Base-by-base conservation (phyloP, 2,113 vertebrate genomes). In the Anolis sagrei region DNA sequence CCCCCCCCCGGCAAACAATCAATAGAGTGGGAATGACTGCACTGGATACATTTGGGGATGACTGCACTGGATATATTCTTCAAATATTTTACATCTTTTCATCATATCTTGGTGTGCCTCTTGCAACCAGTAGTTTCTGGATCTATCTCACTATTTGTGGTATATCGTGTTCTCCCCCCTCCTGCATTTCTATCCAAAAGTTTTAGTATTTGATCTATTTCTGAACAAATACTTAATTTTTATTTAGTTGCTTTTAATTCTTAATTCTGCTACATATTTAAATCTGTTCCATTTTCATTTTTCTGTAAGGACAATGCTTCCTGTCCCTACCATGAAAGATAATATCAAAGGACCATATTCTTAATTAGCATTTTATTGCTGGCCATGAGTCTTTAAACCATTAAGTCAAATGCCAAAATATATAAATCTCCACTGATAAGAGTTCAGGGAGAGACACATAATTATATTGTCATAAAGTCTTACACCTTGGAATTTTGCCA, bases 401-500 rank as follows among this genome's bases (percentile, higher is more conserved):
- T 32, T 76, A 51, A 48, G 10, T 0, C 68, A 19, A 1, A 0
- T 74, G 8, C n/a, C 77, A 80, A 1, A 2, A 7, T 89, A 29
- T 84, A 54, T 0, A 84, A 70, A 86, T 68, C 4, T 32, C 27
- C 78, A 25, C 1, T 39, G 75, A 73, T 70, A 69, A 0, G 5
- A 58, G 5, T n/a, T 0, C 2, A 80, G 36, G 25, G 69, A 80
- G 51, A 25, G 54, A 62, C 13, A 61, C 16, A 34, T 73, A 73
- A 82, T 61, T 18, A 61, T 66, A 79, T 79, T 79, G 64, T 74
- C 54, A 0, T 1, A 88, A 85, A 81, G 18, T 9, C 18, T 69
- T 64, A 11, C 0, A 1, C 0, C 0, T 0, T 74, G 1, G 0
- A 69, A 64, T 73, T 13, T 73, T 69, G 78, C 4, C 68, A 70